phyloP scores from a whole-genome alignment of 35 echinoderm and acorn worm genomes.

The Diadema setosum region DNA sequence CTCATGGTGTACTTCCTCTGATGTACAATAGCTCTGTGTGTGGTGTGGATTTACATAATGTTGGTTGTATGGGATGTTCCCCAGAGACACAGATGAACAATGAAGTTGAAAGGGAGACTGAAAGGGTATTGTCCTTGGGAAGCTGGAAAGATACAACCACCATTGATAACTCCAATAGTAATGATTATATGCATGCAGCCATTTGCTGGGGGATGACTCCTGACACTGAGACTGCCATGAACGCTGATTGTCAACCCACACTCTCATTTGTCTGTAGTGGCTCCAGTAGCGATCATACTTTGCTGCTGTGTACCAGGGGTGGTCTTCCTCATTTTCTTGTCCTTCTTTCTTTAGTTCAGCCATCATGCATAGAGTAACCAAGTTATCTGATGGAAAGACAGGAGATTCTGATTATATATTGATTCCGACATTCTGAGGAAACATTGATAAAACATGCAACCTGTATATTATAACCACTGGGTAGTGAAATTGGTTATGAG shows the following conservation, averaged over 20 bases:
- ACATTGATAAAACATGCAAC: no score
- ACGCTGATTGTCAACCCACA: neutral
- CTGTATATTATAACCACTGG: no score
- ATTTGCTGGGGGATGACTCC: neutral
- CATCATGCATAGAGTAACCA: no score
- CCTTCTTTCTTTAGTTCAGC: no score
- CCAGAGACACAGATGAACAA: neutral
- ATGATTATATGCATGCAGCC: neutral
- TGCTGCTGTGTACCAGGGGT: neutral
- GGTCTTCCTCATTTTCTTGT: neutral
- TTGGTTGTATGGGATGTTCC: neutral
- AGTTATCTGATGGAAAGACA: no score
- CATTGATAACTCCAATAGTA: neutral
- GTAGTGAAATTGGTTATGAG: no score
- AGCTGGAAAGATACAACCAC: neutral
- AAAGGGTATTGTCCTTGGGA: neutral
- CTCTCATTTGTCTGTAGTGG: slow-evolving; percentile 1
- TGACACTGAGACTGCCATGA: neutral
- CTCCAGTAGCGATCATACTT: neutral
- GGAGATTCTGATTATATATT: no score
- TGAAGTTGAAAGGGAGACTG: neutral
- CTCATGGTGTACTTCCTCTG: neutral
- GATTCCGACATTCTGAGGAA: no score
- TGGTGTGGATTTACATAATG: neutral
- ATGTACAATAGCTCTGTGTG: neutral